Conservation (phyloP, 2,797 vertebrate species). For the Acrocephalus scirpaceus region DNA sequence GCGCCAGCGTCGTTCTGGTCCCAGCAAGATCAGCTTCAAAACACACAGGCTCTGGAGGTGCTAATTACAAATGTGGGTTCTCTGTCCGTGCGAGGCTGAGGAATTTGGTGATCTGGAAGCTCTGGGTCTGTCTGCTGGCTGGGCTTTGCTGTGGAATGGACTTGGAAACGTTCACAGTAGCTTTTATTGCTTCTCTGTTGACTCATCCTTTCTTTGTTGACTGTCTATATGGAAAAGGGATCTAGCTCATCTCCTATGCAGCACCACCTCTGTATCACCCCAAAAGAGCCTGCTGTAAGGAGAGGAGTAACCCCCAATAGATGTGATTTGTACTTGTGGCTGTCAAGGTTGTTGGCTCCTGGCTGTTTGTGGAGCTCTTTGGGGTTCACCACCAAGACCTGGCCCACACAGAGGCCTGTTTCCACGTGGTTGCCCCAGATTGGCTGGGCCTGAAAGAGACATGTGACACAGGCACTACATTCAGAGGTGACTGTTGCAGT, state of each 20-base stretch:
- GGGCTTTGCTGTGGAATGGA: background rate
- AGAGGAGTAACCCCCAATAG: background rate
- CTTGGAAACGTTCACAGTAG: background rate
- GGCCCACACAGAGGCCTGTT: background rate
- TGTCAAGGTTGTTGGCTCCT: background rate
- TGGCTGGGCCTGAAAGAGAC: background rate
- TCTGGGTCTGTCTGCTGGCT: background rate
- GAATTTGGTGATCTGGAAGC: background rate
- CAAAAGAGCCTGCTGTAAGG: background rate
- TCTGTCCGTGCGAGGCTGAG: background rate
- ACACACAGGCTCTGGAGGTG: background rate
- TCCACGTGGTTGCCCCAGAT: background rate
- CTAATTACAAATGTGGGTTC: background rate
- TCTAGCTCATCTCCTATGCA: background rate
- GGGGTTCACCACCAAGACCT: background rate
- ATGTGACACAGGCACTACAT: rapidly evolving
- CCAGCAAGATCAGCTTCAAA: background rate
- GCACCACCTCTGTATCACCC: background rate
- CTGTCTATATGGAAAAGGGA: background rate
- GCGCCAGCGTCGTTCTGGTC: background rate
- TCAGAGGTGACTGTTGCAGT: background rate
- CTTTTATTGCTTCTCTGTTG: background rate
- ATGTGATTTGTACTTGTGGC: background rate
- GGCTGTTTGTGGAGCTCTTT: background rate
- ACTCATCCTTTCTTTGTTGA: background rate